phyloP scores from a whole-genome alignment of 2,113 vertebrate species.

The Hippocampus guttulatus region DNA sequence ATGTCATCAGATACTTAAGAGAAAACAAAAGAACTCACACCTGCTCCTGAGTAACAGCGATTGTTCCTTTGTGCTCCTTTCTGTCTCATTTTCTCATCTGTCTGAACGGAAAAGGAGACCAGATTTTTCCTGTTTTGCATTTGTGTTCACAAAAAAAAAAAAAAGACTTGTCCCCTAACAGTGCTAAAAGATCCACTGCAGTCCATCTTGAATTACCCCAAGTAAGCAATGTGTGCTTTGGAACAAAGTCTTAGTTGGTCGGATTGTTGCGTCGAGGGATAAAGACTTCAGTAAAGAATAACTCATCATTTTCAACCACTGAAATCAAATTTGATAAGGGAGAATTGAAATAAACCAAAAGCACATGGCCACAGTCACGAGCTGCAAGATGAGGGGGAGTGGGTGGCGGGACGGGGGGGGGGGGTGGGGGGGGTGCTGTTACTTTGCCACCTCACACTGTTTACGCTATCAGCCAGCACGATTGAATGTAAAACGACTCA shows the following conservation, averaged over 20 bases:
- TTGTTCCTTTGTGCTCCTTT: conserved; percentile 61
- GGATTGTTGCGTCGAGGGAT: not conserved
- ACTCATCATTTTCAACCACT: conserved; percentile 13
- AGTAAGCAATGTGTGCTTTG: not conserved
- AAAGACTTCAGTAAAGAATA: not conserved
- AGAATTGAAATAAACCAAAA: conserved; percentile 35
- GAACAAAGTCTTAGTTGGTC: not conserved
- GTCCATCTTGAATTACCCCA: conserved; percentile 7
- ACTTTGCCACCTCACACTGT: conserved; percentile 45
- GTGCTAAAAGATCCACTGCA: conserved; percentile 34
- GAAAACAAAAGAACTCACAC: conserved; percentile 31
- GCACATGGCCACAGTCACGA: conserved; percentile 28
- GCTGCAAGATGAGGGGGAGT: conserved; percentile 19
- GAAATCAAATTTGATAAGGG: conserved; percentile 19
- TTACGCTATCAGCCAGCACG: conserved; percentile 26
- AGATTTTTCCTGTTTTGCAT: conserved; percentile 85
- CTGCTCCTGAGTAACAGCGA: conserved; percentile 35
- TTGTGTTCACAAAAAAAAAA: conserved; percentile 28
- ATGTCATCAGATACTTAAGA: not conserved
- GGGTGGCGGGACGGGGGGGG: not conserved
- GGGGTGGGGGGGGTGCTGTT: conserved; percentile 4
- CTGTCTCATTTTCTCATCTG: conserved; percentile 70
- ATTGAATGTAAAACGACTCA: conserved; percentile 37
- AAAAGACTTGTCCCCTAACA: conserved; percentile 11
- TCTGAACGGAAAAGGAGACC: conserved; percentile 67